These are phyloP conservation scores for Oscheius sp. DNA, from an alignment of 2,888 invertebrate genomes.

Conservation along the genomic window DNA sequence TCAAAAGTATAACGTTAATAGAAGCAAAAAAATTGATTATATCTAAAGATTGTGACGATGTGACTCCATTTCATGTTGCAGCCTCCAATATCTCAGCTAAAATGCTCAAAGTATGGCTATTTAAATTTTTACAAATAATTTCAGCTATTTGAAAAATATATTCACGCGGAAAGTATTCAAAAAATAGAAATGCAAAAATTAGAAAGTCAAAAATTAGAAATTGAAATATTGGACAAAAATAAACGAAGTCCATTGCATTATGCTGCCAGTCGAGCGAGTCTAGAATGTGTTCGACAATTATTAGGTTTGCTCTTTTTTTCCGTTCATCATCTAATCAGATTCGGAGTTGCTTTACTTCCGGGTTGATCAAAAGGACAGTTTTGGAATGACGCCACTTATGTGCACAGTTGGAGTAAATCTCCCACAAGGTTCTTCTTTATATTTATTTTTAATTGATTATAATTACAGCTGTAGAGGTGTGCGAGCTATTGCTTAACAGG, in stretches of 20 bases:
- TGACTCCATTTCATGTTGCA: conserved; percentile 65
- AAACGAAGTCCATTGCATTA: conserved; percentile 58
- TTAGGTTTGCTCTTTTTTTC: conserved; percentile 24
- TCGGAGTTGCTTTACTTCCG: conserved; percentile 44
- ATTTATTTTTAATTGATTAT: not conserved
- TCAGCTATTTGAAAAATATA: conserved; percentile 25
- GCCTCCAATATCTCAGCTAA: conserved; percentile 51
- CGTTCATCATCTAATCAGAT: not conserved
- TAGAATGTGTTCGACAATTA: conserved; percentile 38
- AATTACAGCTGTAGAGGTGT: conserved; percentile 49
- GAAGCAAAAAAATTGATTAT: conserved; percentile 32
- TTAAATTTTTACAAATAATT: not conserved
- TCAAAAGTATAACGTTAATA: not conserved
- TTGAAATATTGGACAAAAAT: conserved; percentile 51
- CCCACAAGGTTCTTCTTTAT: conserved; percentile 45
- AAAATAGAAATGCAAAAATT: too few relatives aligned
- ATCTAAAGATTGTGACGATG: conserved; percentile 49
- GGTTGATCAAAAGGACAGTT: conserved; percentile 61
- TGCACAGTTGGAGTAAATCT: conserved; percentile 57
- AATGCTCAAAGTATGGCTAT: conserved; percentile 51
- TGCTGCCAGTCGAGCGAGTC: conserved; percentile 53
- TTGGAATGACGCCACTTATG: conserved; percentile 63
- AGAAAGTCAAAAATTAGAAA: too few relatives aligned
- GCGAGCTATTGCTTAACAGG: conserved; percentile 49
- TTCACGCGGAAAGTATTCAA: conserved; percentile 38